Percentiles rank a stretch among this genome's conserved stretches.
These are phyloP conservation scores for Polydrusus cervinus DNA, from an alignment of 2,888 invertebrate species.

Conservation along the genomic window DNA sequence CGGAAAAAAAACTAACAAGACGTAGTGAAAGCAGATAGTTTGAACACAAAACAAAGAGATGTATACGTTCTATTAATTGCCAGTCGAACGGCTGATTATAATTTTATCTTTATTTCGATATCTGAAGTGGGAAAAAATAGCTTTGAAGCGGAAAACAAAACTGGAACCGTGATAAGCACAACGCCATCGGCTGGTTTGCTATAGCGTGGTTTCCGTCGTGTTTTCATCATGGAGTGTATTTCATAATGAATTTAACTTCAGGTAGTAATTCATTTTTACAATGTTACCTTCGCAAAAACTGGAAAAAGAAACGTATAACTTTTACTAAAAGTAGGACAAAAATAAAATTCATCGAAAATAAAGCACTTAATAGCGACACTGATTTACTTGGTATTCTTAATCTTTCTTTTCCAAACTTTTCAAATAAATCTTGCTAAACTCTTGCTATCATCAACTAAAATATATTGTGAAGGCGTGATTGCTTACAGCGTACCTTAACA, in stretches of 20 bases:
- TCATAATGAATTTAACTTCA: neutral
- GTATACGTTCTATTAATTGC: no score
- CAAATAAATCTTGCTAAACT: conserved; percentile 22
- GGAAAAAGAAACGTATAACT: conserved; percentile 3
- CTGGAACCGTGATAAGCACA: no score
- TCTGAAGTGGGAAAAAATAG: no score
- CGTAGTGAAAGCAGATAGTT: no score
- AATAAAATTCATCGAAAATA: conserved; percentile 18
- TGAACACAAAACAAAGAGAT: no score
- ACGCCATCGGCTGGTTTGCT: no score
- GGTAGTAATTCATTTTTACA: conserved; percentile 1
- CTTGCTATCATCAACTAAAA: conserved; percentile 13
- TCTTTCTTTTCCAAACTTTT: conserved; percentile 12
- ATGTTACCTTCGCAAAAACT: conserved; percentile 1
- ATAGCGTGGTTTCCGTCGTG: no score
- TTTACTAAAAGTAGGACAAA: conserved; percentile 2
- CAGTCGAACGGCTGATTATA: no score
- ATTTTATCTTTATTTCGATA: no score
- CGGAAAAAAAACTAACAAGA: no score
- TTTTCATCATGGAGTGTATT: no score
- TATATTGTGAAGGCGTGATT: conserved; percentile 4
- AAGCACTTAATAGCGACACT: conserved; percentile 8
- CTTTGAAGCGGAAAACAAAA: no score
- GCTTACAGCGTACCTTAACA: conserved; percentile 14
- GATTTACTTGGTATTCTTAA: conserved; percentile 19